phyloP scores from a whole-genome alignment of 2,797 vertebrate species.

The Pangasius macronema region DNA sequence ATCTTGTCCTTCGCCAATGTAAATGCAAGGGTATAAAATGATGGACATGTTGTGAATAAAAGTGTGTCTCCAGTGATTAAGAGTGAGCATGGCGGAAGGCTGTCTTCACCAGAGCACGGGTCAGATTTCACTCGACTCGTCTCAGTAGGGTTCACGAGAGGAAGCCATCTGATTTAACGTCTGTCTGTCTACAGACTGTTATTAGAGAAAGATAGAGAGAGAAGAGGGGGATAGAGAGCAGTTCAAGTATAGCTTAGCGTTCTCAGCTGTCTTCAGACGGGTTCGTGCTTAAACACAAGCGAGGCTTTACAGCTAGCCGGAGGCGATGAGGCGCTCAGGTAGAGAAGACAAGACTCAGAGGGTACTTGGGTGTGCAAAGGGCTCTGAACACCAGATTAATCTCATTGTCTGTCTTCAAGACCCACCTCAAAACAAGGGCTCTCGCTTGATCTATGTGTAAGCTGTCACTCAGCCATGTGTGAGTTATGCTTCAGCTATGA shows the following conservation, averaged over 20 bases:
- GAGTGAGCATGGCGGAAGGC: conserved; percentile 8
- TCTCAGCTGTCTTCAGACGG: conserved; percentile 40
- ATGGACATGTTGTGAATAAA: conserved; percentile 12
- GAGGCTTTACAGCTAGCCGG: conserved; percentile 34
- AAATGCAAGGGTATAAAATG: no score
- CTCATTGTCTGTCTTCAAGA: conserved; percentile 33
- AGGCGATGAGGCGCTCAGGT: conserved; percentile 38
- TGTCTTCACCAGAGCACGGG: conserved; percentile 24
- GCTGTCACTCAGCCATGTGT: conserved; percentile 23
- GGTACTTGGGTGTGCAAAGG: conserved; percentile 43
- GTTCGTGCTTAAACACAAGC: neutral
- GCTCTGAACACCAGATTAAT: conserved; percentile 43
- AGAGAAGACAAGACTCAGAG: conserved; percentile 37
- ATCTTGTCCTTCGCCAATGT: neutral
- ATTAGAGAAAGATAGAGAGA: conserved; percentile 22
- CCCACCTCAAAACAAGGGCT: conserved; percentile 21
- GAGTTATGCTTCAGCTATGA: conserved; percentile 30
- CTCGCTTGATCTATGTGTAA: conserved; percentile 29
- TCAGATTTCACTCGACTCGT: conserved; percentile 54
- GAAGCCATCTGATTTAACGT: conserved; percentile 66
- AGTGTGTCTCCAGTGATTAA: conserved; percentile 3
- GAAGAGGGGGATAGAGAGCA: conserved; percentile 9
- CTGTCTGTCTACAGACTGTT: conserved; percentile 61
- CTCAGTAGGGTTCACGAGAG: conserved; percentile 40
- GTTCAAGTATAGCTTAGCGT: conserved; percentile 40